Percentiles rank a stretch among this genome's conserved stretches.
These are phyloP conservation scores for Halichondria panicea DNA, from an alignment of 37 sponge, comb jelly and placozoan species.

Conservation along the genomic window DNA sequence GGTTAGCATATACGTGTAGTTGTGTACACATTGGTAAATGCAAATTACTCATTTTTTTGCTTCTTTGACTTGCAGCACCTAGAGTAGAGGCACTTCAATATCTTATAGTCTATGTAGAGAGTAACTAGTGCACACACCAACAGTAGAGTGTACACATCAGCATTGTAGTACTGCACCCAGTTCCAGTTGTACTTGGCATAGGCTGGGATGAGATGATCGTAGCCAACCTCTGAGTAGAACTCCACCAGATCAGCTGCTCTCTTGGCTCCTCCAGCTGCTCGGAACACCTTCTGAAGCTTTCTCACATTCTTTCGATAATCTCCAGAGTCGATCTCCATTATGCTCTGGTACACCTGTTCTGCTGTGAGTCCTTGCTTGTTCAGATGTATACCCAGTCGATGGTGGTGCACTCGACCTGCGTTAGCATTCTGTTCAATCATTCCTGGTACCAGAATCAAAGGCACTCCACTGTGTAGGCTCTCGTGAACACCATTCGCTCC, in stretches of 20 bases:
- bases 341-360: too few species aligned
- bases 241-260: constrained; percentile 58
- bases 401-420: constrained; percentile 21
- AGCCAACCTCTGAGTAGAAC: constrained; percentile 48
- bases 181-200: constrained; percentile 62
- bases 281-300: constrained; percentile 22
- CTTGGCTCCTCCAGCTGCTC: constrained; percentile 32
- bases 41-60: too few species aligned
- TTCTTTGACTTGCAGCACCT: too few species aligned
- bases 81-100: too few species aligned
- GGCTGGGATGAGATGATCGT: constrained; percentile 58
- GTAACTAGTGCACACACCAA: too few species aligned
- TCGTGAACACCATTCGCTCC: constrained; percentile 64
- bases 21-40: too few species aligned
- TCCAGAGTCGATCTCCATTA: not conserved
- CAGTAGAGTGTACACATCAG: constrained; percentile 60
- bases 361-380: too few species aligned
- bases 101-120: too few species aligned
- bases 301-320: not conserved
- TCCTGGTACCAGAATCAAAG: constrained; percentile 36
- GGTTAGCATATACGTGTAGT: too few species aligned
- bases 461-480: constrained; percentile 46
- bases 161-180: constrained; percentile 63
- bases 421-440: constrained; percentile 29
- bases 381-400: not conserved